phyloP scores from a whole-genome alignment of 2,113 vertebrate species.

The Limanda limanda region DNA sequence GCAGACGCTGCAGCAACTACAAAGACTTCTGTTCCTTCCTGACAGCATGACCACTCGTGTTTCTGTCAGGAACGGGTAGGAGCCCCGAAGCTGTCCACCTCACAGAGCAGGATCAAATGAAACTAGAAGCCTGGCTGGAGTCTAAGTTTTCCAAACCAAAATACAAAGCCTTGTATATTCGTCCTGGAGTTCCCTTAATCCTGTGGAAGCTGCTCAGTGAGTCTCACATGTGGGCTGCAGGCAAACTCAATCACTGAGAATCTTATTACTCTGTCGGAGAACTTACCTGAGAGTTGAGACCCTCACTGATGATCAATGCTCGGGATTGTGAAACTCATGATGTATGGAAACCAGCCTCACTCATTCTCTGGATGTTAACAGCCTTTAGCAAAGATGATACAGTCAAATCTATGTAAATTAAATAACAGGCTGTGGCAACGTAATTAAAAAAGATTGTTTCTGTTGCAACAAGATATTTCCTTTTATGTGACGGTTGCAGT shows the following conservation, averaged over 20 bases:
- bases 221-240: slow-evolving; percentile 3
- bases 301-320: slow-evolving; percentile 54
- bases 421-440: slow-evolving; percentile 18
- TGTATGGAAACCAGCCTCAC: neutral
- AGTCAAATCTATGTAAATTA: slow-evolving; percentile 53
- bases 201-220: slow-evolving; percentile 36
- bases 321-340: slow-evolving; percentile 27
- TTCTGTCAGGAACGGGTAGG: slow-evolving; percentile 48
- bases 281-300: slow-evolving; percentile 1
- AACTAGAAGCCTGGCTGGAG: slow-evolving; percentile 44
- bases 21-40: slow-evolving; percentile 56
- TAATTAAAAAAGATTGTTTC: slow-evolving; percentile 26
- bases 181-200: slow-evolving; percentile 37
- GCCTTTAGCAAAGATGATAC: slow-evolving; percentile 42
- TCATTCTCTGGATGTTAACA: neutral
- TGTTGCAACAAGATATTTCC: neutral
- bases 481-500: neutral
- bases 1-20: slow-evolving; percentile 55
- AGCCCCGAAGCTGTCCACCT: slow-evolving; percentile 57
- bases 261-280: slow-evolving; percentile 47
- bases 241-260: slow-evolving; percentile 6
- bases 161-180: slow-evolving; percentile 12
- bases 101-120: slow-evolving; percentile 42
- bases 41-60: slow-evolving; percentile 59
- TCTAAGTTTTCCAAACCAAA: slow-evolving; percentile 9